Conservation (phyloP, 1,140 invertebrate genomes). For the Nephila pilipes region DNA sequence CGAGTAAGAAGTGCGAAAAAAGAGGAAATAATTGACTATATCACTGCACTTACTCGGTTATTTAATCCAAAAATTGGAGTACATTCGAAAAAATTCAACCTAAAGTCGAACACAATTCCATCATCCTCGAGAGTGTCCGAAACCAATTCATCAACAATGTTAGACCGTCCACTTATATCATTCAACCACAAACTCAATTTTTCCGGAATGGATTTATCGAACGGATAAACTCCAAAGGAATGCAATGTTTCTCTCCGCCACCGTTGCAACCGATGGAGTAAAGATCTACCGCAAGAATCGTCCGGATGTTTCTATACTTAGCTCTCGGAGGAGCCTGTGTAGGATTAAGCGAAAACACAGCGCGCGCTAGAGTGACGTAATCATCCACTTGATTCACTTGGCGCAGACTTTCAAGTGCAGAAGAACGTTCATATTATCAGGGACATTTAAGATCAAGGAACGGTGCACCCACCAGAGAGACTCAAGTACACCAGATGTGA, state of each 20-base stretch:
- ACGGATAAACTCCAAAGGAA: neutral
- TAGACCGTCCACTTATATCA: neutral
- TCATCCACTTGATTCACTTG: slow-evolving; percentile 46
- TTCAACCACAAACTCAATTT: too few species aligned
- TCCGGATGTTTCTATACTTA: slow-evolving; percentile 37
- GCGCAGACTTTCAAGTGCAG: neutral
- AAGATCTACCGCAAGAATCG: neutral
- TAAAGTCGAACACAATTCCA: too few species aligned
- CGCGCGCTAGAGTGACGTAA: slow-evolving; percentile 61
- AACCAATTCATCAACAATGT: too few species aligned
- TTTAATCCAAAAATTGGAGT: too few species aligned
- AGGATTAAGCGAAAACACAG: slow-evolving; percentile 11
- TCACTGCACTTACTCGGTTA: too few species aligned
- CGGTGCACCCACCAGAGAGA: neutral
- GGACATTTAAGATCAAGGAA: neutral
- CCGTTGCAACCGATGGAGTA: neutral
- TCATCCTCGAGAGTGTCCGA: too few species aligned
- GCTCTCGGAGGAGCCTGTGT: neutral
- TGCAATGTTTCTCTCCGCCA: neutral
- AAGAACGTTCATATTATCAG: slow-evolving; percentile 29
- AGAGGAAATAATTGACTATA: too few species aligned
- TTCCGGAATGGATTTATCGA: neutral
- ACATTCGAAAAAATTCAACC: too few species aligned
- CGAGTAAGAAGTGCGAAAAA: too few species aligned
- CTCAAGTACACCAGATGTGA: too few species aligned